phyloP scores from a whole-genome alignment of 2,888 invertebrate species.

The Notocelia uddmanniana region DNA sequence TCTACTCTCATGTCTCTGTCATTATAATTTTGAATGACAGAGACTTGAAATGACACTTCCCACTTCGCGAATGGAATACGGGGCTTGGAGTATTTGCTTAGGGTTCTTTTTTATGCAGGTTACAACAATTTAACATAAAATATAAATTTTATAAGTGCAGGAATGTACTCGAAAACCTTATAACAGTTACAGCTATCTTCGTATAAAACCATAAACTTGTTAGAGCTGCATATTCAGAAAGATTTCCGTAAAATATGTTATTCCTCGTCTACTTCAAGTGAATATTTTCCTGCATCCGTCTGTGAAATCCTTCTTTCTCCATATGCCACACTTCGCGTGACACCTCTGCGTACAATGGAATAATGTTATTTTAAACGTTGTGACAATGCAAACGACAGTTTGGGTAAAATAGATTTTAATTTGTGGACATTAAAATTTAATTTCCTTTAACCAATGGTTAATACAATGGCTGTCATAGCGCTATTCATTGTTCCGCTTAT shows the following conservation, averaged over 20 bases:
- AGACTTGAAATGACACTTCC: too few relatives aligned
- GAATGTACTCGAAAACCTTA: too few relatives aligned
- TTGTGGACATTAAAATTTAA: background rate
- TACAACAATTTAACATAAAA: too few relatives aligned
- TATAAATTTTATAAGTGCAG: too few relatives aligned
- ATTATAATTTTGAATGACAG: too few relatives aligned
- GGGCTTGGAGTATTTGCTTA: too few relatives aligned
- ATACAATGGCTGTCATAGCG: constrained; percentile 1
- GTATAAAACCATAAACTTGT: background rate
- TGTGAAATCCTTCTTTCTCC: constrained; percentile 51
- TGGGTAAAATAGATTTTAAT: background rate
- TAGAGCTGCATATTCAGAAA: constrained; percentile 7
- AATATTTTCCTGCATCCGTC: constrained; percentile 53
- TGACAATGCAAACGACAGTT: background rate
- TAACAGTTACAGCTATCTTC: too few relatives aligned
- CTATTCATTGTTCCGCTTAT: constrained; percentile 17
- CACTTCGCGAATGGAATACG: too few relatives aligned
- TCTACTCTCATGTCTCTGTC: too few relatives aligned
- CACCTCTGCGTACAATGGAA: constrained; percentile 30
- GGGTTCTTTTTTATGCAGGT: too few relatives aligned
- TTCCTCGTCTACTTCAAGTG: constrained; percentile 48
- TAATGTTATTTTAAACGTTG: constrained; percentile 30
- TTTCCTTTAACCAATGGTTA: background rate
- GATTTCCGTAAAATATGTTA: constrained; percentile 17
- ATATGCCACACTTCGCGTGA: constrained; percentile 43